phyloP scores from a whole-genome alignment of 2,113 vertebrate genomes.

The Acanthisitta chloris region DNA sequence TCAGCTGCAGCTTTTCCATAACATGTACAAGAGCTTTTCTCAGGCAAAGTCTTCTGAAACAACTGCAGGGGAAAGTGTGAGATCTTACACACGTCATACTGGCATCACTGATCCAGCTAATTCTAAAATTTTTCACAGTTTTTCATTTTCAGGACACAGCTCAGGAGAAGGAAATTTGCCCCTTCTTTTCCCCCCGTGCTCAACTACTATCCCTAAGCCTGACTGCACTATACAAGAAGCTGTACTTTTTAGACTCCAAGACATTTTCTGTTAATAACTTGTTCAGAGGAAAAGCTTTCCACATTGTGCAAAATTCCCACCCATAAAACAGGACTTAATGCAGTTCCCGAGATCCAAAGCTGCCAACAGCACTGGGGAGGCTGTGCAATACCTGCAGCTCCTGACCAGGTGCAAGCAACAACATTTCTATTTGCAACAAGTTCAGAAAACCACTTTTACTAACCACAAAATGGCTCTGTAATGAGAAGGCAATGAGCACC shows the following conservation, averaged over 20 bases:
- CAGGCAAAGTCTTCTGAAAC: neutral
- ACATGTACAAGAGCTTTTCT: neutral
- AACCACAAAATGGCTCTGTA: constrained; percentile 13
- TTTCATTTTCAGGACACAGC: neutral
- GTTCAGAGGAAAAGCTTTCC: neutral
- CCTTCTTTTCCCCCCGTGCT: neutral
- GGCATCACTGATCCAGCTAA: neutral
- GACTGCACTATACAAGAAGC: neutral
- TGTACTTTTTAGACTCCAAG: neutral
- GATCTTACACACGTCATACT: neutral
- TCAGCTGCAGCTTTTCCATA: constrained; percentile 5
- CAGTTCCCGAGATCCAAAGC: neutral
- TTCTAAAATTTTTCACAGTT: neutral
- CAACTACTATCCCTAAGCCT: neutral
- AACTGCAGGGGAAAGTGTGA: neutral
- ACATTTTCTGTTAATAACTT: neutral
- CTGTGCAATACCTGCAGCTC: neutral
- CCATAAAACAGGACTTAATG: neutral
- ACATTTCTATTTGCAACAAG: neutral
- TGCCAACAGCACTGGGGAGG: neutral
- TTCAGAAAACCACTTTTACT: neutral
- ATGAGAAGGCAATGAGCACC: neutral
- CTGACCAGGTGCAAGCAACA: neutral
- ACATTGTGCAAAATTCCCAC: neutral
- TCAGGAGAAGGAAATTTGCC: neutral